These are phyloP conservation scores for Cremastinae sp. DNA, from an alignment of 2,888 invertebrate genomes.

Conservation along the genomic window DNA sequence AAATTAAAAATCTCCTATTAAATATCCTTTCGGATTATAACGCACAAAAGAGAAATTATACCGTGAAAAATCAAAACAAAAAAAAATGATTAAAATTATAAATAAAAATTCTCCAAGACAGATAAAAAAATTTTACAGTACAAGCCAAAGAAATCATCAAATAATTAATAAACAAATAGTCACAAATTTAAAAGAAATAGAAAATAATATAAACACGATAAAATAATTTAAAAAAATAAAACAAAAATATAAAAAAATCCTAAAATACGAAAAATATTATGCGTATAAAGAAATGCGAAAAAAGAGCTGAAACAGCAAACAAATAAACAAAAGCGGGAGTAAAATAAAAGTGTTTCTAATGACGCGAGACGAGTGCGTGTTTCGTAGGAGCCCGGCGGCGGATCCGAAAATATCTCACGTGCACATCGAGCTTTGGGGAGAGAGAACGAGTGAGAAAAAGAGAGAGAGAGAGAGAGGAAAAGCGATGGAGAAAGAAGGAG, in stretches of 20 bases:
- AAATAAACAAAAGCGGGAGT: slow-evolving; percentile 23
- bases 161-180: neutral
- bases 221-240: too few species aligned
- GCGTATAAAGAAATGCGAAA: slow-evolving; percentile 5
- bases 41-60: too few species aligned
- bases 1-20: too few species aligned
- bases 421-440: slow-evolving; percentile 66
- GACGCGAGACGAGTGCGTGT: slow-evolving; percentile 61
- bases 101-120: too few species aligned
- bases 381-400: slow-evolving; percentile 60
- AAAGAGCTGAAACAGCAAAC: neutral
- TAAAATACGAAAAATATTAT: too few species aligned
- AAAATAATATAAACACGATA: too few species aligned
- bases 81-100: too few species aligned
- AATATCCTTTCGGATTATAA: too few species aligned
- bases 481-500: slow-evolving; percentile 37
- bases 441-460: slow-evolving; percentile 6
- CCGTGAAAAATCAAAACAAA: too few species aligned
- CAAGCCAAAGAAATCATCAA: too few species aligned
- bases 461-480: slow-evolving; percentile 13
- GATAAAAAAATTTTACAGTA: too few species aligned
- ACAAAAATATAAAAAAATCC: too few species aligned
- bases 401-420: slow-evolving; percentile 75
- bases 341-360: slow-evolving; percentile 56
- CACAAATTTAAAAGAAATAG: neutral